Conservation (phyloP, 2,888 invertebrate species). For the Sylvicola cinctus region DNA sequence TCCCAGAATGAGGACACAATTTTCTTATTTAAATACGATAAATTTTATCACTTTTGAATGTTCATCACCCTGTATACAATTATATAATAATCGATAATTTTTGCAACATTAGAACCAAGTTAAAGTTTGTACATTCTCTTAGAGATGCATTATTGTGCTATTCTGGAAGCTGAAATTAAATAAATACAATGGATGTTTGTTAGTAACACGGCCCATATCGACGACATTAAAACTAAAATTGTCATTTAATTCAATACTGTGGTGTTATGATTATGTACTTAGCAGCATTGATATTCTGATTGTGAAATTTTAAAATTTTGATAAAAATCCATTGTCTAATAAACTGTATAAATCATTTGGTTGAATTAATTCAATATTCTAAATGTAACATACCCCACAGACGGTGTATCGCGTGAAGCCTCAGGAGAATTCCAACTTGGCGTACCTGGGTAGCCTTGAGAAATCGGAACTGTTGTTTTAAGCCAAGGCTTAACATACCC, state of each 20-base stretch:
- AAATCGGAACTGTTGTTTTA: slow-evolving; percentile 62
- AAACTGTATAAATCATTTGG: too few relatives aligned
- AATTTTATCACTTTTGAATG: neutral
- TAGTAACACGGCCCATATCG: too few relatives aligned
- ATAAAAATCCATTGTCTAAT: too few relatives aligned
- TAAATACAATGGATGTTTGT: too few relatives aligned
- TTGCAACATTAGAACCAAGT: neutral
- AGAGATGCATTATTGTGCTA: slow-evolving; percentile 27
- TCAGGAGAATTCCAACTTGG: slow-evolving; percentile 53
- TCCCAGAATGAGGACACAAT: too few relatives aligned
- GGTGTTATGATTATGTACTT: too few relatives aligned
- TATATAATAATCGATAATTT: neutral
- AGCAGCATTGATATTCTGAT: too few relatives aligned
- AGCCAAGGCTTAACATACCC: slow-evolving; percentile 74
- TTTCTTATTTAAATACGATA: neutral
- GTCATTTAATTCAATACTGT: too few relatives aligned
- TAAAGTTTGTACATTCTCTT: slow-evolving; percentile 9
- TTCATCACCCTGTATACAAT: neutral
- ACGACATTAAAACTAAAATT: too few relatives aligned
- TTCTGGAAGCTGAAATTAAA: slow-evolving; percentile 25
- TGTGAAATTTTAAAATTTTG: too few relatives aligned
- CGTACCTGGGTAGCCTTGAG: slow-evolving; percentile 35
- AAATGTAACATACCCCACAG: too few relatives aligned
- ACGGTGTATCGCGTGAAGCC: slow-evolving; percentile 50
- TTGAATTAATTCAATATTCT: too few relatives aligned